Evolutionary conservation across 2,888 invertebrate genomes (phyloP), one percentile per base, ranked within the genome.

Genomic region (Melinaea menophilus): DNA sequence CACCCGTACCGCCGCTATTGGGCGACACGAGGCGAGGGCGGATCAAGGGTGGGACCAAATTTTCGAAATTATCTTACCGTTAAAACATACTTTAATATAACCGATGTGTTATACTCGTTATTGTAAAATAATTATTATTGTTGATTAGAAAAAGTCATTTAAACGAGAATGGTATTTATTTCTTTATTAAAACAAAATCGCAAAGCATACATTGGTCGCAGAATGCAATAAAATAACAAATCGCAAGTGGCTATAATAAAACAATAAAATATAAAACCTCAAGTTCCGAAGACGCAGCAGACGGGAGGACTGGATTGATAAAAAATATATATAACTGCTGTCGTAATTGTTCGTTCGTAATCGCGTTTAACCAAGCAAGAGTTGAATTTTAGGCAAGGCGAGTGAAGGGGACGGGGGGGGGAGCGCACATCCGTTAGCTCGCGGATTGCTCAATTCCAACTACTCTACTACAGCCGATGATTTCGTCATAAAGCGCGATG

Each of bases 391-490:
- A 81, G 77, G 80, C 79, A 75, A 74, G 70, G 69, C 74, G 68
- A 67, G 67, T 65, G 62, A 64, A 58, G 63, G 57, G 56, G 59
- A 59, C 66, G 46, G 61, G 58, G 60, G 61, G 62, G 69, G 51
- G 70, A 71, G 69, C 73, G 74, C 75, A 76, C 76, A 79, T 79
- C 83, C 83, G 85, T 75, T 81, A 78, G 79, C 79, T 81, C 73
- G 84, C 80, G 78, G 80, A 85, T 89, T 88, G 85, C 88, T 85
- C 85, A 89, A 89, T 86, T 85, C 80, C 80, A 79, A 79, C 79
- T 73, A 68, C 71, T 78, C 73, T 75, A 76, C 77, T 76, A 75
- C 78, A 81, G 74, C 74, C 79, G 77, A 79, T 81, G 78, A 81
- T 85, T 85, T 78, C 88, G 79, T 86, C 84, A 88, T 80, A 73